Percentiles rank a stretch among this genome's conserved stretches.
phyloP scores from a whole-genome alignment of 2,888 invertebrate species.

The Drosophila kambysellisi region DNA sequence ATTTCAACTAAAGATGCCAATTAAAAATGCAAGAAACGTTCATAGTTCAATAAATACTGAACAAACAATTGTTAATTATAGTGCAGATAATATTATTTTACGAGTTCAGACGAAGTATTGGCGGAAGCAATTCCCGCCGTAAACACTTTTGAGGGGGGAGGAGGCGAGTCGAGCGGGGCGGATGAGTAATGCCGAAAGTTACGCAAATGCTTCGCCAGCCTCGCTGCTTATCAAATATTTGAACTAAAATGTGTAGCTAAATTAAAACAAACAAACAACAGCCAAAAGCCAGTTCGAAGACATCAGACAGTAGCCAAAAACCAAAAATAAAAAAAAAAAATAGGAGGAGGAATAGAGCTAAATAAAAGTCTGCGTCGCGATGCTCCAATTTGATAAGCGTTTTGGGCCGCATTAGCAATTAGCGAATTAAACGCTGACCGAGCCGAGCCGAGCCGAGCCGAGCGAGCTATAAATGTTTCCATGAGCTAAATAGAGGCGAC shows the following conservation, averaged over 20 bases:
- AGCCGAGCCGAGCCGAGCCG: constrained; percentile 45
- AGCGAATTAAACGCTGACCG: constrained; percentile 77
- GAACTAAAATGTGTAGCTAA: constrained; percentile 77
- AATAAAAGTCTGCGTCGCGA: constrained; percentile 62
- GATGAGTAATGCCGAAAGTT: constrained; percentile 71
- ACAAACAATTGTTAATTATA: constrained; percentile 1
- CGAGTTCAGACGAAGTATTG: background rate
- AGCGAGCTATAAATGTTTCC: constrained; percentile 78
- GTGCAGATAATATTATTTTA: constrained; percentile 12
- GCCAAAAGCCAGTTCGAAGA: constrained; percentile 29
- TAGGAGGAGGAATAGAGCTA: constrained; percentile 34
- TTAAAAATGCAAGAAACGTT: constrained; percentile 14
- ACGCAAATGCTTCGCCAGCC: constrained; percentile 55
- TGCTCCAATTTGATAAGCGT: constrained; percentile 80
- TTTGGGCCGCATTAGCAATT: constrained; percentile 72
- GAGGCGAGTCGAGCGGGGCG: constrained; percentile 40
- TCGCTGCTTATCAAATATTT: constrained; percentile 75
- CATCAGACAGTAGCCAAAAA: constrained; percentile 52
- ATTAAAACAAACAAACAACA: constrained; percentile 64
- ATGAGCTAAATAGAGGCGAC: constrained; percentile 68
- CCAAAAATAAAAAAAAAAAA: constrained; percentile 4
- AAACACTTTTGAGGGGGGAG: constrained; percentile 48
- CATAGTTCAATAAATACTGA: constrained; percentile 24
- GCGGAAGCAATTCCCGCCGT: constrained; percentile 63
- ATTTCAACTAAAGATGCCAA: constrained; percentile 6